A percentile compares a stretch with the other conserved stretches of the same genome.
phyloP scores from a whole-genome alignment of 2,797 vertebrate genomes.

The Brachyalestes nurse region DNA sequence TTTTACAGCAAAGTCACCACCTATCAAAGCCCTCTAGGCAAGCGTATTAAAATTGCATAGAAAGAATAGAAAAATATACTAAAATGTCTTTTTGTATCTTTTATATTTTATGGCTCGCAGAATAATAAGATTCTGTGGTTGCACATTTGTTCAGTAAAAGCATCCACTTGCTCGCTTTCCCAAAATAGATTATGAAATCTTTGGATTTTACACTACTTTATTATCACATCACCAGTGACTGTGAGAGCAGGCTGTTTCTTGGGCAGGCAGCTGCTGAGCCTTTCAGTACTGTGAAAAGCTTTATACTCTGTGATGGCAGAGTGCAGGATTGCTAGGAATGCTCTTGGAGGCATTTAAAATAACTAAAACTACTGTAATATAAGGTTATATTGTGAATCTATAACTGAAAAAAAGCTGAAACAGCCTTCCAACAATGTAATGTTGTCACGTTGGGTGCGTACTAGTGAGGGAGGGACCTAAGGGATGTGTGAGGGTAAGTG shows the following conservation, averaged over 20 bases:
- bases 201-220: background rate
- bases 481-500: no score
- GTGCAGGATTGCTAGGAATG: no score
- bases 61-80: background rate
- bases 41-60: slow-evolving; percentile 1
- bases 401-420: no score
- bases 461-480: no score
- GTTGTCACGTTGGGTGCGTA: no score
- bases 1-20: background rate
- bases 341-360: no score
- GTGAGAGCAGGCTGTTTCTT: background rate
- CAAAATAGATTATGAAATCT: background rate
- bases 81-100: background rate
- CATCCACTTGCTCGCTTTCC: background rate
- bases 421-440: no score
- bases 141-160: background rate
- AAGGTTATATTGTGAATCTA: no score
- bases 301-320: background rate
- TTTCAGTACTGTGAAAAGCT: background rate
- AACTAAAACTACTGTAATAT: no score
- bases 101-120: background rate
- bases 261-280: background rate
- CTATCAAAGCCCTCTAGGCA: background rate
- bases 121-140: background rate
- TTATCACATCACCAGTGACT: no score